Percentiles rank a stretch among this genome's conserved stretches.
Evolutionary conservation across 2,797 vertebrate species (phyloP).

Genomic region (Cygnus olor): DNA sequence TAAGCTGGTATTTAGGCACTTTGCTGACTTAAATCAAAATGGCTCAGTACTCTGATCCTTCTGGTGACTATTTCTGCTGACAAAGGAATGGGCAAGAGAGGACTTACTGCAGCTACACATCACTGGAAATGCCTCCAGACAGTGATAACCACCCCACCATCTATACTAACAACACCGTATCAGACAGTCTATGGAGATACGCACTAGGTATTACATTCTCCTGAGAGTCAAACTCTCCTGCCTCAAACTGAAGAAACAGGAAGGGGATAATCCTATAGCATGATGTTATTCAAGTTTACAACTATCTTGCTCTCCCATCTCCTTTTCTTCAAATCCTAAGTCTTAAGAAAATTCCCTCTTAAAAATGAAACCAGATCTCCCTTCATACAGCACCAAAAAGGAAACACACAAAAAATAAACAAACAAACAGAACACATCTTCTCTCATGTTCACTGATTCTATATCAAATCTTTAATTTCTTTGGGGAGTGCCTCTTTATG

Average conservation of each 20-base stretch:
- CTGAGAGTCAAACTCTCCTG: background rate
- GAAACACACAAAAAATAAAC: background rate
- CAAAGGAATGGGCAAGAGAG: background rate
- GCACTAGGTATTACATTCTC: background rate
- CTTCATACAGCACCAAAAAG: background rate
- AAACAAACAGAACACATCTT: background rate
- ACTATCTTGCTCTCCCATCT: background rate
- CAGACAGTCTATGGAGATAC: background rate
- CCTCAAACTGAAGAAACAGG: background rate
- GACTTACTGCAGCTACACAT: background rate
- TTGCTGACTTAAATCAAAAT: background rate
- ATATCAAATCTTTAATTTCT: background rate
- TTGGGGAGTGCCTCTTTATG: background rate
- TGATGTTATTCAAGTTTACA: background rate
- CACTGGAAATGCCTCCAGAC: background rate
- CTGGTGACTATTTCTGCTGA: background rate
- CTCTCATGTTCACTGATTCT: background rate
- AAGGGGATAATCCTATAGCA: background rate
- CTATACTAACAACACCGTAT: background rate
- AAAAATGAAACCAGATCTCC: background rate
- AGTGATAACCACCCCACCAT: background rate
- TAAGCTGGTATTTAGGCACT: background rate
- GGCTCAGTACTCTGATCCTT: background rate
- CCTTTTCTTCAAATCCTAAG: background rate
- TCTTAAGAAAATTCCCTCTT: background rate